Evolutionary conservation across 2,797 vertebrate genomes (phyloP).

Genomic region (Orientallactaga sibirica): DNA sequence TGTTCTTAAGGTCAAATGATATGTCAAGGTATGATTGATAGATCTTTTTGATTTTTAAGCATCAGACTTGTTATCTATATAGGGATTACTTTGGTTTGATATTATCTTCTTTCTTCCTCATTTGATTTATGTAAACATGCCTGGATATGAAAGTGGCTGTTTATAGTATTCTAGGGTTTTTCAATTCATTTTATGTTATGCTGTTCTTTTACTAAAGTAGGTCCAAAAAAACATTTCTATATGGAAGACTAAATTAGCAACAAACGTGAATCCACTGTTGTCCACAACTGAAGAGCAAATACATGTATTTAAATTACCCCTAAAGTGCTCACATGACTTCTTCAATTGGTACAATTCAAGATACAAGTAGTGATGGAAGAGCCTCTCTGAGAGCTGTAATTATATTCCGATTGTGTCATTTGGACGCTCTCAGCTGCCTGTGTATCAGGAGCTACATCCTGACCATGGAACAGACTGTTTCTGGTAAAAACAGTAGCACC

Average conservation of each 20-base stretch:
- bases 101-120: background rate
- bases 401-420: constrained; percentile 71
- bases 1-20: background rate
- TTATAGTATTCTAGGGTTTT: constrained; percentile 16
- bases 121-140: background rate
- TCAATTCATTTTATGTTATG: background rate
- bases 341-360: constrained; percentile 48
- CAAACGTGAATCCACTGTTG: constrained; percentile 48
- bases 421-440: constrained; percentile 61
- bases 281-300: constrained; percentile 54
- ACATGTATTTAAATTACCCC: constrained; percentile 64
- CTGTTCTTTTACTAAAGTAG: background rate
- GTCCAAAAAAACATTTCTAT: constrained; percentile 45
- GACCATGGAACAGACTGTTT: constrained; percentile 55
- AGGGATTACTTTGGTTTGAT: background rate
- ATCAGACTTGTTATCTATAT: constrained; percentile 14
- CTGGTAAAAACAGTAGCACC: constrained; percentile 34
- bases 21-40: background rate
- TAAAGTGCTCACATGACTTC: constrained; percentile 52
- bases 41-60: constrained; percentile 22
- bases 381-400: constrained; percentile 59
- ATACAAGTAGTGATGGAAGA: constrained; percentile 13
- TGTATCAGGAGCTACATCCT: constrained; percentile 39
- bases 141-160: background rate
- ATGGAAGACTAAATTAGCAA: constrained; percentile 40